These are phyloP conservation scores for Euspilapteryx auroguttella DNA, from an alignment of 2,888 invertebrate genomes.

Conservation along the genomic window DNA sequence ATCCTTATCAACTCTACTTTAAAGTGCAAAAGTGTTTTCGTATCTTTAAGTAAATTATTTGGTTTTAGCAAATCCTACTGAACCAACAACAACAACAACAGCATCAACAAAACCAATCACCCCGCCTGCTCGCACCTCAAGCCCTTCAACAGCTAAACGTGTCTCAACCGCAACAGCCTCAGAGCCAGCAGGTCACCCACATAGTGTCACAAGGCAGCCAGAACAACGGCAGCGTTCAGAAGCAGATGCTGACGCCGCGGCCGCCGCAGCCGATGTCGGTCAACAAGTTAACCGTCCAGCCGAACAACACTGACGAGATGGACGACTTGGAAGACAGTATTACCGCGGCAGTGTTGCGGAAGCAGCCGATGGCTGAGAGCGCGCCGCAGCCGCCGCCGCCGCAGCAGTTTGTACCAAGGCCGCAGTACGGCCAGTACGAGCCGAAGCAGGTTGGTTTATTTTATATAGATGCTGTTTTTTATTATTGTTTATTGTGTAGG, in stretches of 20 bases:
- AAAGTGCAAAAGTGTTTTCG: too few relatives aligned
- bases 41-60: too few relatives aligned
- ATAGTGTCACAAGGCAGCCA: too few relatives aligned
- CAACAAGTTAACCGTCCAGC: conserved; percentile 40
- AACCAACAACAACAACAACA: conserved; percentile 13
- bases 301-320: conserved; percentile 48
- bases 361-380: conserved; percentile 27
- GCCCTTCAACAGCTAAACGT: too few relatives aligned
- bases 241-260: background rate
- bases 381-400: conserved; percentile 28
- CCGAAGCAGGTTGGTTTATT: too few relatives aligned
- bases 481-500: too few relatives aligned
- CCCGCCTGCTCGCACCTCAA: too few relatives aligned
- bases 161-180: conserved; percentile 11
- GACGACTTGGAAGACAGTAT: conserved; percentile 58
- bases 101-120: conserved; percentile 25
- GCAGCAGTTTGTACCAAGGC: conserved; percentile 14
- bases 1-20: too few relatives aligned
- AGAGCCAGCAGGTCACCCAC: conserved; percentile 15
- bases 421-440: conserved; percentile 20
- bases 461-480: too few relatives aligned
- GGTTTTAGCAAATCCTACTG: conserved; percentile 10
- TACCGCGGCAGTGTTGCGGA: conserved; percentile 49
- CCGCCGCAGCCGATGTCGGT: background rate
- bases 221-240: conserved; percentile 23